These are phyloP conservation scores for Gila robusta DNA, from an alignment of 2,797 vertebrate genomes.

Conservation along the genomic window DNA sequence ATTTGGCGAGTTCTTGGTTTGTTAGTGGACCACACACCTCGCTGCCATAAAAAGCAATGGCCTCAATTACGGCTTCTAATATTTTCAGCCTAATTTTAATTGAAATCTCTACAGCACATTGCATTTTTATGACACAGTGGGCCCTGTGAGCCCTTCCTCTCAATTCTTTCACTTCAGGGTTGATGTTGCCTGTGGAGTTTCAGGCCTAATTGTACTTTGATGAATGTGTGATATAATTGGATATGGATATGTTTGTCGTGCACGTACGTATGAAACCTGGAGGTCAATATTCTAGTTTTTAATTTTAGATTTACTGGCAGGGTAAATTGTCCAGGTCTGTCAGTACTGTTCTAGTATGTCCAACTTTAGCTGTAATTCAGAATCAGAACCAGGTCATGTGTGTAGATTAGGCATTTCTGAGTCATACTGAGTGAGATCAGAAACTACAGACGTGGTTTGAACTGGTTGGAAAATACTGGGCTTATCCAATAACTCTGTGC, in stretches of 20 bases:
- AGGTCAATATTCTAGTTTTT: not conserved
- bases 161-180: constrained; percentile 18
- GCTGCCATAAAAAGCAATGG: constrained; percentile 26
- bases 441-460: not conserved
- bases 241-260: constrained; percentile 15
- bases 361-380: not conserved
- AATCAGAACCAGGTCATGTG: not conserved
- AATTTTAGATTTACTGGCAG: constrained; percentile 25
- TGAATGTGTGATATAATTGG: constrained; percentile 25
- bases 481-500: not conserved
- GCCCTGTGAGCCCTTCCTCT: constrained; percentile 10
- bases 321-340: not conserved
- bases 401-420: not conserved
- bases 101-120: constrained; percentile 31
- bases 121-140: constrained; percentile 26
- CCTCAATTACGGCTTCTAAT: constrained; percentile 33
- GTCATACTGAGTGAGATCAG: not conserved
- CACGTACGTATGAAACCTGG: not conserved
- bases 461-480: not conserved
- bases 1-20: constrained; percentile 36
- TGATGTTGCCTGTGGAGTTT: constrained; percentile 32
- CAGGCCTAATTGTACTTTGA: constrained; percentile 24
- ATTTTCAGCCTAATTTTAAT: constrained; percentile 30
- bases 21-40: constrained; percentile 40
- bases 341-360: not conserved